Conservation (phyloP, 30 jellyfish, hydroid and myxozoan species). For the Cassiopea xamachana region DNA sequence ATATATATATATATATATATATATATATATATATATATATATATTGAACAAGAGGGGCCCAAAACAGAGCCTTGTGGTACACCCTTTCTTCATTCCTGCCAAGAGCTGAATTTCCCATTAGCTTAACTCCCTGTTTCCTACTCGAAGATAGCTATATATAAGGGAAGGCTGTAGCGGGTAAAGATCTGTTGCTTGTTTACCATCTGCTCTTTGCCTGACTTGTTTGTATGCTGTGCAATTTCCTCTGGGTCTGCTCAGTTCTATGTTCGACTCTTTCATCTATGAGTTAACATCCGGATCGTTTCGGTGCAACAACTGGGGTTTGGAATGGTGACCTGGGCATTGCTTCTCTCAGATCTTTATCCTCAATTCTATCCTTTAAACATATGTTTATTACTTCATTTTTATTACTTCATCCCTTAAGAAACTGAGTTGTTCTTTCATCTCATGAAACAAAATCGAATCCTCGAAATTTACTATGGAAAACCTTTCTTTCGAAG, state of each 20-base stretch:
- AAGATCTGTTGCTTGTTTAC: constrained; percentile 29
- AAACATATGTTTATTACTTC: neutral
- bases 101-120: too few species aligned
- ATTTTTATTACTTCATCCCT: neutral
- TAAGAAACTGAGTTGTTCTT: neutral
- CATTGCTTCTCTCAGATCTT: neutral
- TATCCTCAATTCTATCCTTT: neutral
- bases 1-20: too few species aligned
- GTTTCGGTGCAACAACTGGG: neutral
- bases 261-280: constrained; percentile 7
- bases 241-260: constrained; percentile 29
- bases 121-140: too few species aligned
- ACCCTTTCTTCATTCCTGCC: too few species aligned
- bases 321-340: neutral
- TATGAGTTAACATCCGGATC: constrained; percentile 1
- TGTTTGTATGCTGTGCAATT: constrained; percentile 6
- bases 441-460: neutral
- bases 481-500: neutral
- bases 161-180: constrained; percentile 25
- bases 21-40: too few species aligned
- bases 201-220: constrained; percentile 37
- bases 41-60: too few species aligned
- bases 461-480: neutral
- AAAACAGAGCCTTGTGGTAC: too few species aligned
- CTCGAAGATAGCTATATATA: too few species aligned